Evolutionary conservation across 2,797 vertebrate genomes (phyloP).

Genomic region (Sebastes paucispinis): DNA sequence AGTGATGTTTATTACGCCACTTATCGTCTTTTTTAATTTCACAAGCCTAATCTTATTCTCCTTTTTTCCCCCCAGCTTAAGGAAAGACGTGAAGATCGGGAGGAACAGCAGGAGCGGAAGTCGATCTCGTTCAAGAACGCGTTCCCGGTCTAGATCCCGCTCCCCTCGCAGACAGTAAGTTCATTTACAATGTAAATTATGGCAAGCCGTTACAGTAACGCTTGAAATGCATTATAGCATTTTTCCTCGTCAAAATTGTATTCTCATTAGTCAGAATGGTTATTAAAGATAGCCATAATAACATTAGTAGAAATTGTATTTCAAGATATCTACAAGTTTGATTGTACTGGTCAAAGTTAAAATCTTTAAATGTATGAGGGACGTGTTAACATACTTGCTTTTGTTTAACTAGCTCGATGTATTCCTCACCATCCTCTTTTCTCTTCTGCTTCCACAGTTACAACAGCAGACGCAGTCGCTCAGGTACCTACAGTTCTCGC

Average conservation of each 20-base stretch:
- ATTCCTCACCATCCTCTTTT: neutral
- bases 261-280: too few relatives aligned
- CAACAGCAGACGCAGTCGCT: constrained; percentile 94
- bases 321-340: too few relatives aligned
- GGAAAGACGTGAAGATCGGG: constrained; percentile 94
- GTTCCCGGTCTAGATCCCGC: constrained; percentile 91
- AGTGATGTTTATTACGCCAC: neutral
- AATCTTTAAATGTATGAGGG: rapidly evolving
- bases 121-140: constrained; percentile 90
- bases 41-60: neutral
- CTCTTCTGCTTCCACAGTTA: constrained; percentile 80
- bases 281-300: too few relatives aligned
- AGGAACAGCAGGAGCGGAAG: constrained; percentile 92
- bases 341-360: too few relatives aligned
- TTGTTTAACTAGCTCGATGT: neutral
- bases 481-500: constrained; percentile 96
- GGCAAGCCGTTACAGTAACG: too few relatives aligned
- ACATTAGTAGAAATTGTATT: too few relatives aligned
- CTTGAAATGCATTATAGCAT: too few relatives aligned
- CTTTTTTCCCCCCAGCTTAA: constrained; percentile 76
- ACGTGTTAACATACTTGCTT: neutral
- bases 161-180: constrained; percentile 94
- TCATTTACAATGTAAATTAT: too few relatives aligned
- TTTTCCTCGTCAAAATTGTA: too few relatives aligned
- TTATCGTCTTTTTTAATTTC: neutral